phyloP scores from a whole-genome alignment of 2,888 invertebrate species.

The Archips xylosteana region DNA sequence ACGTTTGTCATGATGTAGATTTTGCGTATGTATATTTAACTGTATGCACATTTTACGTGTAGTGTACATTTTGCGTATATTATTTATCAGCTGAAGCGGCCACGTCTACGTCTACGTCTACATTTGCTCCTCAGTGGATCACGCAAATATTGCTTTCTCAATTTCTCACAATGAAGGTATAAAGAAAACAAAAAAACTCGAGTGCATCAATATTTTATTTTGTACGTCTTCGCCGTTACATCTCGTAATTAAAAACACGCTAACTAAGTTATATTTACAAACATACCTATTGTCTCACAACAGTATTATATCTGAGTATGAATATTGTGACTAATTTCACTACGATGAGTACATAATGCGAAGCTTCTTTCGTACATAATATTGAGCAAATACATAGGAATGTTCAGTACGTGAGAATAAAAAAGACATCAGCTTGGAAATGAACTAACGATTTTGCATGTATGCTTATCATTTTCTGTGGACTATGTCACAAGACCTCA shows the following conservation, averaged over 20 bases:
- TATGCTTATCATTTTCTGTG: not conserved
- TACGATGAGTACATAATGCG: slow-evolving; percentile 64
- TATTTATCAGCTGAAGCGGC: too few relatives aligned
- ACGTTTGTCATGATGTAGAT: too few relatives aligned
- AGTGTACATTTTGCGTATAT: too few relatives aligned
- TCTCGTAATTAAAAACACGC: slow-evolving; percentile 64
- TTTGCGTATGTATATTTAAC: too few relatives aligned
- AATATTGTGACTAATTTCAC: slow-evolving; percentile 66
- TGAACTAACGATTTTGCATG: not conserved
- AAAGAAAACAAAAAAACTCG: slow-evolving; percentile 62
- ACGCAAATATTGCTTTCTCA: too few relatives aligned
- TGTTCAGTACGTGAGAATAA: slow-evolving; percentile 14
- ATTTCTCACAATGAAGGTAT: too few relatives aligned
- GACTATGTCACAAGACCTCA: not conserved
- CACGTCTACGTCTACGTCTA: too few relatives aligned
- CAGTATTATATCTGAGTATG: slow-evolving; percentile 70
- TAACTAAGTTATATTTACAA: slow-evolving; percentile 66
- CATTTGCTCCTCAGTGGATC: too few relatives aligned
- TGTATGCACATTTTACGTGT: too few relatives aligned
- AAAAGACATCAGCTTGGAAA: not conserved
- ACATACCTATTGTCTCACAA: slow-evolving; percentile 40
- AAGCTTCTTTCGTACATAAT: slow-evolving; percentile 44
- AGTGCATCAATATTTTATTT: slow-evolving; percentile 83
- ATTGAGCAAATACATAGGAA: slow-evolving; percentile 54
- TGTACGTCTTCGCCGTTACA: slow-evolving; percentile 77